Percentiles rank a stretch among this genome's conserved stretches.
Evolutionary conservation across 30 jellyfish, hydroid and myxozoan species (phyloP).

Genomic region (Cassiopea andromeda): DNA sequence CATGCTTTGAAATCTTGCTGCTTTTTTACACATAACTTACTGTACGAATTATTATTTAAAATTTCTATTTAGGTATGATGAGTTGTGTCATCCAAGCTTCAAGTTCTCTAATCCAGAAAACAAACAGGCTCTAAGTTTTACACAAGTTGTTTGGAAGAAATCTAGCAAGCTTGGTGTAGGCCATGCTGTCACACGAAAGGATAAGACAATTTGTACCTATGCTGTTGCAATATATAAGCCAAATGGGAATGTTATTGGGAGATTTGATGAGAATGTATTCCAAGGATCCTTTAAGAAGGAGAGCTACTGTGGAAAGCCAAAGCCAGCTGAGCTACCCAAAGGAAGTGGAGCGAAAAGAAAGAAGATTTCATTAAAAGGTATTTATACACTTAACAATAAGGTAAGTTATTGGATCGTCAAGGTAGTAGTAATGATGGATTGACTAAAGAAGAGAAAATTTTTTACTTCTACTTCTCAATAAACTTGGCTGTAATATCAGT

Average conservation of each 20-base stretch:
- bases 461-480: too few relatives aligned
- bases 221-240: slow-evolving; percentile 70
- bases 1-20: too few relatives aligned
- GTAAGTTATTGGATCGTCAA: too few relatives aligned
- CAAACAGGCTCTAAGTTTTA: slow-evolving; percentile 65
- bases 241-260: slow-evolving; percentile 63
- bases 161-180: slow-evolving; percentile 71
- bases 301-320: slow-evolving; percentile 38
- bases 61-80: slow-evolving; percentile 74
- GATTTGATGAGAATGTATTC: slow-evolving; percentile 50
- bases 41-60: not conserved
- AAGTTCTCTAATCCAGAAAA: slow-evolving; percentile 69
- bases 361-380: slow-evolving; percentile 5
- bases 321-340: not conserved
- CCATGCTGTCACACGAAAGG: slow-evolving; percentile 63
- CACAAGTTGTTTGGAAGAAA: slow-evolving; percentile 74
- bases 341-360: not conserved
- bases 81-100: slow-evolving; percentile 83
- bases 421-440: too few relatives aligned
- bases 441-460: too few relatives aligned
- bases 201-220: slow-evolving; percentile 58
- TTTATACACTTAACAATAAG: not conserved
- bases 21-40: too few relatives aligned
- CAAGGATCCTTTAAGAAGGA: slow-evolving; percentile 46
- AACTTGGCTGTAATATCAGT: too few relatives aligned